Evolutionary conservation across 2,888 invertebrate species (phyloP), one percentile per base, ranked within the genome.

Genomic region (Tetragonisca angustula): DNA sequence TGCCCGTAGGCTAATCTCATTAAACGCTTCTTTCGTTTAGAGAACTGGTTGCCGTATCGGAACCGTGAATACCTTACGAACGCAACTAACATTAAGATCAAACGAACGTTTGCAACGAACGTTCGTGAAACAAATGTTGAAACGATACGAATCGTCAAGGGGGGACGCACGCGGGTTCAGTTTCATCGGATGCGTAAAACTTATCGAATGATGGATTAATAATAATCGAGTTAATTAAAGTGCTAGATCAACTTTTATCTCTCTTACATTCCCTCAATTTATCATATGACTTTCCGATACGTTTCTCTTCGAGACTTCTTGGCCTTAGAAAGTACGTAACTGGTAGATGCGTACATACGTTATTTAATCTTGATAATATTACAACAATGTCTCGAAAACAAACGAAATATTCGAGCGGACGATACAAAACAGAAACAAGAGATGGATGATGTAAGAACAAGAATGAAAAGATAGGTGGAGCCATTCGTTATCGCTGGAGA

Each of bases 31-130:
- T 62, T 71, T 76, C 80, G 76, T 68, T 67, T 84, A 76, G 67
- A 81, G 72, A 84, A 84, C 84, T 84, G 85, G 81, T 84, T 84
- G 76, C 80, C 50, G 67, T 50, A 74, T 73, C 62, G 62, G 3
- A 27, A 27, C 32, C 54, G 62, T 56, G 52, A 56, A 71, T 71
- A 67, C 69, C 13, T 59, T 49, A 43, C 54, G 50, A 27, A 64
- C 64, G 56, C 59, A 76, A 73, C 83, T 79, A 79, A 73, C 79
- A 84, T 65, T 17, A 52, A 65, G 69, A 83, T 84, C 79, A 65
- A 68, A 76, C 73, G 69, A 79, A 83, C 73, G 61, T 32, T 67
- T 15, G 78, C 64, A 43, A 71, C 75, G 82, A 43, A 71, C 78
- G 82, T 65, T 36, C 83, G 68, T 62, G 52, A 52, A 81, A 73